phyloP scores from a whole-genome alignment of 2,113 vertebrate genomes.

The Melierax canorus region DNA sequence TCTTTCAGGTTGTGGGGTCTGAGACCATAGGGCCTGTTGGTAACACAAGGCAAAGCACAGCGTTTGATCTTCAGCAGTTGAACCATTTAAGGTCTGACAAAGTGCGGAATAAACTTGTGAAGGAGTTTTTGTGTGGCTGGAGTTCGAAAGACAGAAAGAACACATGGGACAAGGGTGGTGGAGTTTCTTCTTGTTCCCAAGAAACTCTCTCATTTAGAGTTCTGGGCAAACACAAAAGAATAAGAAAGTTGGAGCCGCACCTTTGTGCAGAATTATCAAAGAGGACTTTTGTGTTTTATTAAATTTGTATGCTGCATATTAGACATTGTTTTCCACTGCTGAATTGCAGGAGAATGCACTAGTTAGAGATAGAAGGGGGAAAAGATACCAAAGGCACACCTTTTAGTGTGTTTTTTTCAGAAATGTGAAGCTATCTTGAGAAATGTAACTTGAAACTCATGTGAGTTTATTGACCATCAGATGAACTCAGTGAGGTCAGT shows the following conservation, averaged over 20 bases:
- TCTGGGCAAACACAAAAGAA: background rate
- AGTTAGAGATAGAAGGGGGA: background rate
- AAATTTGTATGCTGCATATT: background rate
- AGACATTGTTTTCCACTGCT: background rate
- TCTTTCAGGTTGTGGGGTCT: no score
- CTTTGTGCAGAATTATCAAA: background rate
- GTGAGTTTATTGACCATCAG: background rate
- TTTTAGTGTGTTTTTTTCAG: background rate
- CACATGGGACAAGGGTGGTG: accelerated
- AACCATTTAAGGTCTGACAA: background rate
- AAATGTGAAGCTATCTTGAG: background rate
- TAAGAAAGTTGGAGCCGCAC: background rate
- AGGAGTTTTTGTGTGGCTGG: background rate
- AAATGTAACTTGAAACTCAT: background rate
- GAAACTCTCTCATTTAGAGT: background rate
- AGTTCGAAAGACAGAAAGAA: background rate
- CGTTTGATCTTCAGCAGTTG: background rate
- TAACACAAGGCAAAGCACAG: background rate
- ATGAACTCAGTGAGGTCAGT: background rate
- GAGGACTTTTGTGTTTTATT: background rate
- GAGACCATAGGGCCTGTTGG: background rate
- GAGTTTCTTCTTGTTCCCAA: background rate
- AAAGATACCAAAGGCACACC: background rate
- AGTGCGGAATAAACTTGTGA: background rate
- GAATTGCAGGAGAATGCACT: background rate